phyloP scores from a whole-genome alignment of 2,113 vertebrate species.

The Romanogobio albipinnatus region DNA sequence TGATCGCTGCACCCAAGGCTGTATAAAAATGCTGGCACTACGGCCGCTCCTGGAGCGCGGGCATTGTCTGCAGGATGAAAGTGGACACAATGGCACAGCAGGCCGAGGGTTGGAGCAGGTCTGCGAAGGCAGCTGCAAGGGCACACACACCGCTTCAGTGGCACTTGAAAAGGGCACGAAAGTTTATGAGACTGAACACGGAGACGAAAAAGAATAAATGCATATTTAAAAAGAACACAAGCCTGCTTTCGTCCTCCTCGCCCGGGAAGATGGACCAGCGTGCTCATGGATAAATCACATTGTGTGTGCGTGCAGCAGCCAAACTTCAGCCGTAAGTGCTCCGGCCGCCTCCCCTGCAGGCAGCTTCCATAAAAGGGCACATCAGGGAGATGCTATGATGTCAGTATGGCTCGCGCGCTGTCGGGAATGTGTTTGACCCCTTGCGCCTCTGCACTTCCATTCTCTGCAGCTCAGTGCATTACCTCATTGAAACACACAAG shows the following conservation, averaged over 20 bases:
- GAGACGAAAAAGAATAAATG: constrained; percentile 38
- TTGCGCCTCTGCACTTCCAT: constrained; percentile 32
- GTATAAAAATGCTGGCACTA: constrained; percentile 61
- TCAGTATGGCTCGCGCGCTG: constrained; percentile 6
- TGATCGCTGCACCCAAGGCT: constrained; percentile 65
- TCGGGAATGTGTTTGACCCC: constrained; percentile 46
- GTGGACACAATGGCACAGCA: constrained; percentile 74
- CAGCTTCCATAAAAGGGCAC: constrained; percentile 56
- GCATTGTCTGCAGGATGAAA: constrained; percentile 59
- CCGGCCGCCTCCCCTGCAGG: background rate
- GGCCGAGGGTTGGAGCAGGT: constrained; percentile 62
- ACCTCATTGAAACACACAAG: constrained; percentile 37
- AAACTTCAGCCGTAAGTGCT: constrained; percentile 27
- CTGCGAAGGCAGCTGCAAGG: constrained; percentile 65
- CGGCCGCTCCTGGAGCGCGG: constrained; percentile 52
- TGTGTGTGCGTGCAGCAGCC: constrained; percentile 19
- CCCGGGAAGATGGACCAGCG: constrained; percentile 3
- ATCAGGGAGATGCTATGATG: constrained; percentile 41
- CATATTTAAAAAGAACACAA: constrained; percentile 41
- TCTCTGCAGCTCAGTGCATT: constrained; percentile 30
- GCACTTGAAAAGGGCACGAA: constrained; percentile 44
- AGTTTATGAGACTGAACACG: constrained; percentile 14
- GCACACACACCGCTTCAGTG: constrained; percentile 61
- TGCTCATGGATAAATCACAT: constrained; percentile 39
- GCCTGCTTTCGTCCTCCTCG: background rate